Conservation (phyloP, 1,140 invertebrate species). For the Megalonaias nervosa region DNA sequence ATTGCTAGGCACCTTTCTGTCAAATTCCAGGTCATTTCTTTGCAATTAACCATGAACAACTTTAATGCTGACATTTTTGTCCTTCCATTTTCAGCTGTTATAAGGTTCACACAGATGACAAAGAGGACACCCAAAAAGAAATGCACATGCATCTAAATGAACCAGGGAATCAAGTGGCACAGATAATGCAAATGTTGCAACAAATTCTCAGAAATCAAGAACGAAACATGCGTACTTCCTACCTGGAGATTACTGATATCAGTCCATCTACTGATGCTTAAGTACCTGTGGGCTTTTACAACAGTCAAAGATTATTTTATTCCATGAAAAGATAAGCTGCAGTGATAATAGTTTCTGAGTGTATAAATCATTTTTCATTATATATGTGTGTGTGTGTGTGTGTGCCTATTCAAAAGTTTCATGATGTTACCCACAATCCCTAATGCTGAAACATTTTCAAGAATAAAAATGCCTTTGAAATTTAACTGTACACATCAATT, state of each 20-base stretch:
- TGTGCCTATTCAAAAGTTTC: no score
- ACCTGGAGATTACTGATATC: slow-evolving; percentile 3
- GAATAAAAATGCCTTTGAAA: no score
- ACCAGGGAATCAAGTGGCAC: slow-evolving; percentile 25
- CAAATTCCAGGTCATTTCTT: background rate
- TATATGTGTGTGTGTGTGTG: no score
- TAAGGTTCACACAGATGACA: slow-evolving; percentile 1
- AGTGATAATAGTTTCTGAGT: no score
- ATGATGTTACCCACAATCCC: no score
- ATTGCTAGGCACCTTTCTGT: background rate
- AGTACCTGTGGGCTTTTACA: background rate
- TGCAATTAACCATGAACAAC: background rate
- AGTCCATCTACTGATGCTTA: background rate
- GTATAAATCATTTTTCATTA: no score
- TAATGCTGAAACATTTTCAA: no score
- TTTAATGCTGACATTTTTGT: background rate
- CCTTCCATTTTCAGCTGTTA: background rate
- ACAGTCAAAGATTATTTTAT: no score
- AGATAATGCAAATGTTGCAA: slow-evolving; percentile 39
- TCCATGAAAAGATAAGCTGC: no score
- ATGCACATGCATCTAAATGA: slow-evolving; percentile 35
- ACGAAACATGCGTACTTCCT: background rate
- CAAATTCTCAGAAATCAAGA: slow-evolving; percentile 12
- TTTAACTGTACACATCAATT: no score
- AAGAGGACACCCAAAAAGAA: background rate